phyloP scores from a whole-genome alignment of 2,888 invertebrate genomes.

The Auanema sp. region DNA sequence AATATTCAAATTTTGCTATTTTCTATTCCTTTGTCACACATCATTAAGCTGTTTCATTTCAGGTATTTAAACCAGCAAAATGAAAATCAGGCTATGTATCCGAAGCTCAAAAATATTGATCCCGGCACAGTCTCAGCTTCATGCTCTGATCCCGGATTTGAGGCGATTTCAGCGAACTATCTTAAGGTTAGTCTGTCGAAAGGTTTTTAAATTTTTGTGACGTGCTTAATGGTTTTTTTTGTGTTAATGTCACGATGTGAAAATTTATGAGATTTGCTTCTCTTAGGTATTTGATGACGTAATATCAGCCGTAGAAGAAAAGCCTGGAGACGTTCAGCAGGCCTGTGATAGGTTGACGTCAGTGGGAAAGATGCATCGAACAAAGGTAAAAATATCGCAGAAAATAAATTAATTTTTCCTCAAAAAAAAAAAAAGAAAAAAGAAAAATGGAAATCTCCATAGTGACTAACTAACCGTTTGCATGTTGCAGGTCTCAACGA shows the following conservation, averaged over 20 bases:
- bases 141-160: constrained; percentile 49
- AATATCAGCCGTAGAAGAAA: constrained; percentile 58
- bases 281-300: constrained; percentile 62
- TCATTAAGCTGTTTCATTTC: constrained; percentile 24
- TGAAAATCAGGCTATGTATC: constrained; percentile 46
- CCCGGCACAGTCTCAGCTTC: constrained; percentile 36
- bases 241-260: not conserved
- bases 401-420: not conserved
- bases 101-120: constrained; percentile 50
- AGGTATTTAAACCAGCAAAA: constrained; percentile 57
- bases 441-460: constrained; percentile 3
- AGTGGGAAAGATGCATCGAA: constrained; percentile 61
- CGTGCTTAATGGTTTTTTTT: not conserved
- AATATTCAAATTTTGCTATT: too few species aligned
- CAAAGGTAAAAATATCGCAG: constrained; percentile 38
- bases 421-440: not conserved
- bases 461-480: constrained; percentile 3
- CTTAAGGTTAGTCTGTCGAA: constrained; percentile 41
- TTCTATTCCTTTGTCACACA: too few species aligned
- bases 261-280: constrained; percentile 2
- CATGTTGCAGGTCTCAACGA: constrained; percentile 46
- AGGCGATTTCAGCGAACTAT: constrained; percentile 49
- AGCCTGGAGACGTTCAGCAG: constrained; percentile 54
- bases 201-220: not conserved
- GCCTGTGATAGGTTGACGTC: constrained; percentile 52